Percentiles rank a stretch among this genome's conserved stretches.
phyloP scores from a whole-genome alignment of 2,113 vertebrate species.

The Eupsittula cactorum region DNA sequence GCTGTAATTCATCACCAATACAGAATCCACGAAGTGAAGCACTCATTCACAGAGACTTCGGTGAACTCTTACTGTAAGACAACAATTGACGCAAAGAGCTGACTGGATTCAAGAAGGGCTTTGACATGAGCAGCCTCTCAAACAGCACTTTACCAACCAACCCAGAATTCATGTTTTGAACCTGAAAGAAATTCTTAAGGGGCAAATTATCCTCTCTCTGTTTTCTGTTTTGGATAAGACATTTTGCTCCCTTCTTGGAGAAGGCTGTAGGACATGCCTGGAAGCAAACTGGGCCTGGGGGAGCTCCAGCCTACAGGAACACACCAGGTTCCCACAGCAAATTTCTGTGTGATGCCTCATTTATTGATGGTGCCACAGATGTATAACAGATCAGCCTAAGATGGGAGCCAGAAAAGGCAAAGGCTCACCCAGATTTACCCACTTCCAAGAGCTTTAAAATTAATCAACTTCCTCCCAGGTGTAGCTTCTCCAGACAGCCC shows the following conservation, averaged over 20 bases:
- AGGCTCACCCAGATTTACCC: not conserved
- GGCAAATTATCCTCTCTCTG: not conserved
- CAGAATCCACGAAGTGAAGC: not conserved
- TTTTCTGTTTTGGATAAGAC: not conserved
- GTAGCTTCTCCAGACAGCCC: not conserved
- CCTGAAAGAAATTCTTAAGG: not conserved
- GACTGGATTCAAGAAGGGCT: not conserved
- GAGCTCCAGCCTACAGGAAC: not conserved
- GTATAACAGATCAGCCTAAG: not conserved
- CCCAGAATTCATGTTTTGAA: not conserved
- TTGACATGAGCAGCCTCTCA: not conserved
- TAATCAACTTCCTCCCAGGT: not conserved
- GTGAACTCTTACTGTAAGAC: not conserved
- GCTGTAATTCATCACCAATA: not conserved
- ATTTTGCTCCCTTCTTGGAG: not conserved
- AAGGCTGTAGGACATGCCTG: not conserved
- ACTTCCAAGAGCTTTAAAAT: not conserved
- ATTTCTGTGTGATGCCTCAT: not conserved
- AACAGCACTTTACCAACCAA: not conserved
- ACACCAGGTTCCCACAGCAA: accelerated
- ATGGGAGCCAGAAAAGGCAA: not conserved
- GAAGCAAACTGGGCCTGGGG: not conserved
- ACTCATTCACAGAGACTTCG: not conserved
- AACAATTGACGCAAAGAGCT: not conserved
- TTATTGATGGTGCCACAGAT: accelerated